Conservation (phyloP, 2,113 vertebrate genomes). For the Oostethus manadensis region DNA sequence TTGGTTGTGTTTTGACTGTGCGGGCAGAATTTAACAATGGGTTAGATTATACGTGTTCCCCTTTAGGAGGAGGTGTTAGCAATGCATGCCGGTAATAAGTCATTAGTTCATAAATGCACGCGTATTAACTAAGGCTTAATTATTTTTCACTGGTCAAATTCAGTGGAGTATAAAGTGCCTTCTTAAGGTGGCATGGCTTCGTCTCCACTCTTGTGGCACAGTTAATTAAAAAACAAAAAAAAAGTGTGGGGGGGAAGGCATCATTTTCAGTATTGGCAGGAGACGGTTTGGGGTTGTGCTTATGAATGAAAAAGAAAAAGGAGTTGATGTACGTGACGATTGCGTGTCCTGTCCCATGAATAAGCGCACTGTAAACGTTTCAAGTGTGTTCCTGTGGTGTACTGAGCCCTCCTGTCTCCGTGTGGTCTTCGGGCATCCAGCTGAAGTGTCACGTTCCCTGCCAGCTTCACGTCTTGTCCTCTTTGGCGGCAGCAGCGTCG, state of each 20-base stretch:
- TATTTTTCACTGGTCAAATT: slow-evolving; percentile 49
- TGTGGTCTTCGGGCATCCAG: slow-evolving; percentile 59
- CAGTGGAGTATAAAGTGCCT: slow-evolving; percentile 63
- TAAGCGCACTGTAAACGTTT: slow-evolving; percentile 74
- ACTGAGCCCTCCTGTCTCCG: slow-evolving; percentile 43
- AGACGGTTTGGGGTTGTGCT: slow-evolving; percentile 66
- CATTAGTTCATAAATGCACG: slow-evolving; percentile 18
- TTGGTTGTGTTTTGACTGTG: slow-evolving; percentile 29
- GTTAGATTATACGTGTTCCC: slow-evolving; percentile 8
- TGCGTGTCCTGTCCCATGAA: slow-evolving; percentile 58
- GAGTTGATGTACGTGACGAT: slow-evolving; percentile 55
- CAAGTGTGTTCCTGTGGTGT: slow-evolving; percentile 68
- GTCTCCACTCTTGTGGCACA: slow-evolving; percentile 75
- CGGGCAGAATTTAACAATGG: slow-evolving; percentile 6
- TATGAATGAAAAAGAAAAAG: slow-evolving; percentile 61
- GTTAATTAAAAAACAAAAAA: slow-evolving; percentile 31
- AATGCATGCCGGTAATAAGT: slow-evolving; percentile 20
- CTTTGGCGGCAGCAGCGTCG: slow-evolving; percentile 94
- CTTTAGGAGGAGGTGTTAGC: not conserved
- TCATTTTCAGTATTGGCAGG: slow-evolving; percentile 71
- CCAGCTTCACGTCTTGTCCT: slow-evolving; percentile 32
- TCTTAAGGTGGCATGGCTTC: slow-evolving; percentile 66
- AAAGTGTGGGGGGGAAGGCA: slow-evolving; percentile 75
- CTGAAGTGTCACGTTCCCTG: slow-evolving; percentile 51
- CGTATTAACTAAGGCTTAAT: slow-evolving; percentile 44